These are phyloP conservation scores for Rhinopomastus cyanomelas DNA, from an alignment of 2,113 vertebrate species.

Conservation along the genomic window DNA sequence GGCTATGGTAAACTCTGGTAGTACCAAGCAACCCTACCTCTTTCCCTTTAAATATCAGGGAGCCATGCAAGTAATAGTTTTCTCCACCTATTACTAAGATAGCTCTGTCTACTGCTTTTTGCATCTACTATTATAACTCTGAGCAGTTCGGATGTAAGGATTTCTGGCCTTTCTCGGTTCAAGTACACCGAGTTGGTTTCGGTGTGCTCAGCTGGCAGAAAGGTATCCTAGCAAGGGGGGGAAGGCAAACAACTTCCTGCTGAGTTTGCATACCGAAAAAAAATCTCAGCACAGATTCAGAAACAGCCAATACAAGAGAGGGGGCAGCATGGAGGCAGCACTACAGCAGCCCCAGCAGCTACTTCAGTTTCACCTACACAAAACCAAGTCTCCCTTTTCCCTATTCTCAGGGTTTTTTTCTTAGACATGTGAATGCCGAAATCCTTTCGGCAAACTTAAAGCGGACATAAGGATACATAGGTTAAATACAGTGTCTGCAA, in stretches of 20 bases:
- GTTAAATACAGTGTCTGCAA: background rate
- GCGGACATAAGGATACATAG: background rate
- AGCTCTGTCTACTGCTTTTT: background rate
- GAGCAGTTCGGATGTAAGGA: background rate
- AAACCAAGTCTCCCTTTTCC: background rate
- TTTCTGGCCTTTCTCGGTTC: background rate
- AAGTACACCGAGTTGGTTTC: background rate
- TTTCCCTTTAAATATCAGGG: background rate
- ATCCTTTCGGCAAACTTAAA: background rate
- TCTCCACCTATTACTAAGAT: background rate
- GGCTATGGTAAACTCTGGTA: background rate
- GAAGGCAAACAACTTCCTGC: slow-evolving; percentile 27
- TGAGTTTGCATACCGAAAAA: background rate
- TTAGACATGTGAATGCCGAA: background rate
- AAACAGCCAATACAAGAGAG: background rate
- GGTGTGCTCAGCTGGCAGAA: slow-evolving; percentile 25
- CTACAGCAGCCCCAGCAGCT: background rate
- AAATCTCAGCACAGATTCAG: background rate
- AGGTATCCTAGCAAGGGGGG: background rate
- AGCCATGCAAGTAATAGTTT: background rate
- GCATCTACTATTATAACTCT: background rate
- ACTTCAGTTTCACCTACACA: background rate
- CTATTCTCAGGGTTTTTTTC: background rate
- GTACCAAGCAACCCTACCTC: background rate
- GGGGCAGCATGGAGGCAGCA: background rate